These are phyloP conservation scores for Chlamydotis undulata DNA, from an alignment of 2,113 vertebrate genomes.

Conservation along the genomic window DNA sequence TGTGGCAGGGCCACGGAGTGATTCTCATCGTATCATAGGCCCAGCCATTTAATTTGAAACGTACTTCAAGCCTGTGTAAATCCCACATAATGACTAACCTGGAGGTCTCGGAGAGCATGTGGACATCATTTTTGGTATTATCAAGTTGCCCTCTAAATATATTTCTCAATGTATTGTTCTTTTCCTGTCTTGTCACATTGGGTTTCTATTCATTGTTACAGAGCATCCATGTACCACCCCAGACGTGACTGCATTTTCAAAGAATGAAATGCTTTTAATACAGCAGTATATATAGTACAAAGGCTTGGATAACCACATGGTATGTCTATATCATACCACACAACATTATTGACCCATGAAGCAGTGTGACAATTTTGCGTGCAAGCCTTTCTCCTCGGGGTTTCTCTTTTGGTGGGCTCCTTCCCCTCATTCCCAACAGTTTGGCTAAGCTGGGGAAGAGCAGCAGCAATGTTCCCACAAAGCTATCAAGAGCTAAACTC, in stretches of 20 bases:
- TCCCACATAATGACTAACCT: neutral
- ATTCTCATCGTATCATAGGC: neutral
- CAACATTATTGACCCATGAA: neutral
- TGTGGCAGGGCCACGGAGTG: neutral
- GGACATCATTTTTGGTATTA: neutral
- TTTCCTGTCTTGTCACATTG: neutral
- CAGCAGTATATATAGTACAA: slow-evolving; percentile 4
- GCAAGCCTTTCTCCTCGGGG: neutral
- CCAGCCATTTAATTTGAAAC: neutral
- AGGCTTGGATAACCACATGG: neutral
- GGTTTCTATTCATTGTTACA: neutral
- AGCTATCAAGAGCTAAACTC: neutral
- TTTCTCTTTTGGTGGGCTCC: neutral
- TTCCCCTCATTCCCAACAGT: neutral
- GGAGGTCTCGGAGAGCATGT: neutral
- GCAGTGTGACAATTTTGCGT: neutral
- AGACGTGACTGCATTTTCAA: slow-evolving; percentile 41
- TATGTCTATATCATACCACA: neutral
- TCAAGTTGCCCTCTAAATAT: neutral
- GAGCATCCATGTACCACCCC: neutral
- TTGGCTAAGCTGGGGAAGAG: neutral
- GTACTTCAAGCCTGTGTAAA: neutral
- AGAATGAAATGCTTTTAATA: slow-evolving; percentile 42
- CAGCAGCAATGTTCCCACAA: neutral
- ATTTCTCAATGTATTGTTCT: neutral